Base-by-base conservation (phyloP, 2,113 vertebrate species). In the Cyanoderma ruficeps region DNA sequence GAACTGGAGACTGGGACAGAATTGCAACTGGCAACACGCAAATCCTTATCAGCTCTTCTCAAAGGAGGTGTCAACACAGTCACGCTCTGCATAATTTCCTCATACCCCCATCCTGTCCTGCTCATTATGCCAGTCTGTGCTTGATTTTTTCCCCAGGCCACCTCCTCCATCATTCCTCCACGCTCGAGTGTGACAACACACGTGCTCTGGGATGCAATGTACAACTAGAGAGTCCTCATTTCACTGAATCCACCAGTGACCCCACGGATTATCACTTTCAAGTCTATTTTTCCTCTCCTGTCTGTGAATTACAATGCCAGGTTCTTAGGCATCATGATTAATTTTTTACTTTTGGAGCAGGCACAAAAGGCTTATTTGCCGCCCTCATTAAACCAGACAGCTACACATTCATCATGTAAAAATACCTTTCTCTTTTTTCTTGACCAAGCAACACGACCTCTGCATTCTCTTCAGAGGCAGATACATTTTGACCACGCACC, bases 141-240 rank as follows among this genome's bases (percentile, higher is more conserved):
- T 67, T 59, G 27, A 47, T 16, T 39, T 52, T 56, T 63, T 52
- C 52, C 24, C 41, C 65, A 93, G 37, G 85, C 39, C 57, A 78
- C 33, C 53, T 83, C 64, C 76, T 75, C 74, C 33, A 86, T 39
- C 56, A 56, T 56, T 47, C 24, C 15, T 79, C 35, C 39, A 60
- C 9, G 6, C 14, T 37, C 25, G 63, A 46, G 6, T n/a, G 31
- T 39, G 22, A 65, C n/a, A 69, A 39, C 30, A 91, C 33, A 47
- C 25, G 39, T 21, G 74, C 23, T 59, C 47, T 33, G 27, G 25
- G 44, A 69, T 50, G 39, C 42, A 74, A n/a, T 1, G 2, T 3
- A 50, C 50, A 83, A 2, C 25, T 25, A 60, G 2, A 0, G 0
- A 79, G 27, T 15, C 24, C 70, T 69, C 35, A 19, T 79, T 24